Evolutionary conservation across 2,888 invertebrate species (phyloP).

Genomic region (Thyatira batis): DNA sequence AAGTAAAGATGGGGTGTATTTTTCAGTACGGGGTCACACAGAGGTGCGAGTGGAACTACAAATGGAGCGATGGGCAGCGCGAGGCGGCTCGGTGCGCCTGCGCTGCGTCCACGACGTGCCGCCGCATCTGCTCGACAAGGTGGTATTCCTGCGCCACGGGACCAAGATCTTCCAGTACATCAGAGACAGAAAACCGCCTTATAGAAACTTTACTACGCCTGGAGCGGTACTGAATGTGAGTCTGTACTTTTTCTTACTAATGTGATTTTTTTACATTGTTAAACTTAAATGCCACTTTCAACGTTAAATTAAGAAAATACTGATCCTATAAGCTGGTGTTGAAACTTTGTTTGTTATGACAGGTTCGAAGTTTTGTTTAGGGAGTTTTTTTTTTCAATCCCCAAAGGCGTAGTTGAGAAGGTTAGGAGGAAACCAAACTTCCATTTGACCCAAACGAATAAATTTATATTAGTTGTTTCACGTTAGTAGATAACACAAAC

Average conservation of each 20-base stretch:
- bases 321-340: too few species aligned
- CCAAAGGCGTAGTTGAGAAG: too few species aligned
- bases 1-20: background rate
- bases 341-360: too few species aligned
- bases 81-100: slow-evolving; percentile 86
- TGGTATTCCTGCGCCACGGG: slow-evolving; percentile 87
- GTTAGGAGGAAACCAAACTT: too few species aligned
- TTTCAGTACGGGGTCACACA: slow-evolving; percentile 71
- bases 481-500: too few species aligned
- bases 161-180: slow-evolving; percentile 92
- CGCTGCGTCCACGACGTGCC: slow-evolving; percentile 90
- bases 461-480: too few species aligned
- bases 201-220: slow-evolving; percentile 84
- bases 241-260: slow-evolving; percentile 30
- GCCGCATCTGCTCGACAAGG: slow-evolving; percentile 88
- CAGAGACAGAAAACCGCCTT: slow-evolving; percentile 89
- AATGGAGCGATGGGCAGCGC: slow-evolving; percentile 87
- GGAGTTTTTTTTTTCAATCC: too few species aligned
- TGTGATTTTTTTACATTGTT: background rate
- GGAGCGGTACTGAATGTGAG: slow-evolving; percentile 90
- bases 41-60: slow-evolving; percentile 85
- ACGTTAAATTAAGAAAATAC: too few species aligned
- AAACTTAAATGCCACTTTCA: too few species aligned
- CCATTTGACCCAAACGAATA: too few species aligned
- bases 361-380: too few species aligned